phyloP scores from a whole-genome alignment of 2,797 vertebrate species.

The Hybognathus amarus region DNA sequence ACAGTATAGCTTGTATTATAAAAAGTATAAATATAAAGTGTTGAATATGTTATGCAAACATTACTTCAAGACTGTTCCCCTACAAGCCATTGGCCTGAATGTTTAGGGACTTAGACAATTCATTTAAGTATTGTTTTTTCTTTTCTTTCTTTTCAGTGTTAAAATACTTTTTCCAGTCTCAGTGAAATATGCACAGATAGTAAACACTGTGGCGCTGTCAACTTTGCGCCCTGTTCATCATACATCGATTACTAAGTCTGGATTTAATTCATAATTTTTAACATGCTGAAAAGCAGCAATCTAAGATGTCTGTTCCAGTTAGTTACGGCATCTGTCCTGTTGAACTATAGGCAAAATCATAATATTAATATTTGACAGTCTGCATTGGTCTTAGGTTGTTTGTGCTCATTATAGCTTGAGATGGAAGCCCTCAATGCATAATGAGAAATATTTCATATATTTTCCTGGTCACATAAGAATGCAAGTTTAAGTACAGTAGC shows the following conservation, averaged over 20 bases:
- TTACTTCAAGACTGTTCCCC: constrained; percentile 11
- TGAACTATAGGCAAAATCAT: not conserved
- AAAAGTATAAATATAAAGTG: too few species aligned
- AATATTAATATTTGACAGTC: not conserved
- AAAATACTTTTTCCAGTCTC: not conserved
- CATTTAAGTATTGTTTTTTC: not conserved
- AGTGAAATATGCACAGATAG: not conserved
- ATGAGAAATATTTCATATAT: not conserved
- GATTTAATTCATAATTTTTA: not conserved
- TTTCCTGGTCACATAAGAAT: not conserved
- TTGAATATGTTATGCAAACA: constrained; percentile 6
- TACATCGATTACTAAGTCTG: not conserved
- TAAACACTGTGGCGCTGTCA: not conserved
- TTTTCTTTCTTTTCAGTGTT: not conserved
- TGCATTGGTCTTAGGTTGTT: not conserved
- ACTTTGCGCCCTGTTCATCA: not conserved
- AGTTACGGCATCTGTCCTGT: not conserved
- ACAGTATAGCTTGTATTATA: not conserved
- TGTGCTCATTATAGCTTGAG: not conserved
- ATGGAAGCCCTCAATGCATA: not conserved
- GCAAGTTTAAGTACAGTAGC: not conserved
- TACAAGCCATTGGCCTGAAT: not conserved
- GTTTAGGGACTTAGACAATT: not conserved
- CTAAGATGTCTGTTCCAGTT: not conserved
- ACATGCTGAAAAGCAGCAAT: not conserved